Evolutionary conservation across 1,140 invertebrate species (phyloP), one percentile per base, ranked within the genome.

Genomic region (Venustaconcha ellipsiformis): DNA sequence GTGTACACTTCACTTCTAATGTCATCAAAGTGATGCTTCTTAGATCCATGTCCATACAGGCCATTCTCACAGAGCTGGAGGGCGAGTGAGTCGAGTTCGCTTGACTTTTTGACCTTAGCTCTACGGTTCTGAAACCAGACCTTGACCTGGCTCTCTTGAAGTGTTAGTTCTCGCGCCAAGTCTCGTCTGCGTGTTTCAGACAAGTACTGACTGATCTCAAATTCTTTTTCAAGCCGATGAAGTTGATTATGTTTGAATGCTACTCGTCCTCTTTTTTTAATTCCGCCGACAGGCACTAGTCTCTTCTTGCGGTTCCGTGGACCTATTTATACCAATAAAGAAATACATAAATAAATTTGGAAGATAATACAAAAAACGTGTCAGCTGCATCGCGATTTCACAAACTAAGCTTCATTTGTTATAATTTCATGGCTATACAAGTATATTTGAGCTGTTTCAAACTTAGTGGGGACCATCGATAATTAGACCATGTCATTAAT

Each of bases 61-160:
- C 37, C 37, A 48, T 48, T 2, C 37, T 48, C 37, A 48, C 37
- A 48, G 37, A 48, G 37, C 37, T 48, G 37, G 37, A 48, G 37
- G 37, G 37, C 37, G 37, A 48, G 37, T 48, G 37, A 48, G 37
- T 48, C 37, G 37, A 48, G 26, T 30, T 30, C 37, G 37, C 0
- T n/a, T 62, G 59, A 62, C 23, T 62, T 62, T 66, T 66, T 66
- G 17, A 66, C 20, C 20, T 20, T 69, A 57, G 74, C 74, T 18
- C 74, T 60, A 55, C 56, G 66, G 26, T 76, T 76, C 63, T 76
- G 74, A 37, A 76, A 76, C 74, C 74, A 76, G 23, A 76, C 67
- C 62, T 76, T 76, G 20, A 76, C 69, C 23, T 60, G 70, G 4
- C 59, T 62, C 60, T 70, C 74, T 13, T 76, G 56, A 30, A 76